Base-by-base conservation (phyloP, 2,797 vertebrate genomes). In the Crocidura indochinensis region DNA sequence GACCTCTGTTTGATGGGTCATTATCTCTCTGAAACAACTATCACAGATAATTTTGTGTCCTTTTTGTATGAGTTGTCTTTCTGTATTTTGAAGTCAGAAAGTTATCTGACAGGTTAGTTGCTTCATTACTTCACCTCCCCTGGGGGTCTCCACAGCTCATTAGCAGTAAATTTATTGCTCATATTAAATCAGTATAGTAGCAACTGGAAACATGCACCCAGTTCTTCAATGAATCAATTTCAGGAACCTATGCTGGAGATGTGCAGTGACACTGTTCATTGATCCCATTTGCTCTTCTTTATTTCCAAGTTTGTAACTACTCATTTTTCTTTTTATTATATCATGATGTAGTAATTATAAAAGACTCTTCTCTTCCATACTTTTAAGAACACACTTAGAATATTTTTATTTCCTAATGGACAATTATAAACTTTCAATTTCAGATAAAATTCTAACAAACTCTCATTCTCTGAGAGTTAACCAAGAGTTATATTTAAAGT, bases 131-230 rank as follows among this genome's bases (percentile, higher is more conserved):
- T 94, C 71, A 83, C 90, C 77, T 96, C 60, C 65, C 64, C 46
- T 91, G 68, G 22, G 38, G 15, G 20, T 91, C 69, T 91, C 79
- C 78, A 65, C 11, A 67, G 46, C 72, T 87, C 86, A 89, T 91
- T 94, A 96, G 86, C n/a, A 95, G 90, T 86, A 87, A 91, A 94
- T 93, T 91, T 94, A 17, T 53, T 79, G 96, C 53, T 96, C 27
- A 81, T 24, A 24, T 94, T 74, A 96, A 88, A 67, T 96, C 47
- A 95, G 15, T 46, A 73, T 44, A 76, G 46, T 51, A 77, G 88
- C 53, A 90, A 89, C 93, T 84, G 69, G 53, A 96, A 93, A 90
- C 64, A 76, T 84, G 88, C 96, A 92, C 68, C 87, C 49, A 95
- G 38, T 87, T 71, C 15, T 96, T 80, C 31, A 94, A n/a, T 84